phyloP scores from a whole-genome alignment of 2,113 vertebrate species.

The Esox niger region DNA sequence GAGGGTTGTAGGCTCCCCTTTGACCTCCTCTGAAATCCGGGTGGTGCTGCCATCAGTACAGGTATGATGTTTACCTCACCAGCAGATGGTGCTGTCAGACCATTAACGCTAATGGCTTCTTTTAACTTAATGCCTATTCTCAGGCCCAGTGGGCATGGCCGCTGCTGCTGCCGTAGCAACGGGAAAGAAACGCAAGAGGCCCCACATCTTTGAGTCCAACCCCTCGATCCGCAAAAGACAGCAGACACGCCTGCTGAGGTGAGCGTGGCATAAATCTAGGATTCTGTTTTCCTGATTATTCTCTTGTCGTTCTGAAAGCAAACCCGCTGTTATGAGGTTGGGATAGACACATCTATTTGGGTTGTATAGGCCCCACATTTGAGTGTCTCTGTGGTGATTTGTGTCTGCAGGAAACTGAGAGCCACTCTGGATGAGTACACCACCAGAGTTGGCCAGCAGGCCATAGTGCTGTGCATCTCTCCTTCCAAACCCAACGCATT shows the following conservation, averaged over 20 bases:
- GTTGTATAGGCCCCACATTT: neutral
- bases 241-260: conserved; percentile 95
- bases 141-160: conserved; percentile 97
- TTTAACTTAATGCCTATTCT: conserved; percentile 26
- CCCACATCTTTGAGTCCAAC: conserved; percentile 97
- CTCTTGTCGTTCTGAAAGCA: neutral
- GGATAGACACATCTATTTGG: neutral
- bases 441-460: conserved; percentile 95
- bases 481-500: conserved; percentile 97
- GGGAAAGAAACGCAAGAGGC: conserved; percentile 93
- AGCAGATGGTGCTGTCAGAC: conserved; percentile 66
- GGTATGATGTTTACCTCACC: conserved; percentile 36
- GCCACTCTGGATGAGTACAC: conserved; percentile 97
- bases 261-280: conserved; percentile 30
- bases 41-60: no score
- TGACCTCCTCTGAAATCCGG: no score
- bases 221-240: conserved; percentile 96
- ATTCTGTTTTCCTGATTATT: neutral
- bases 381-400: neutral
- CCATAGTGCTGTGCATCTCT: conserved; percentile 95
- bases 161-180: conserved; percentile 96
- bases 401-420: conserved; percentile 84
- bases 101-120: neutral
- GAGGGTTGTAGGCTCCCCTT: no score
- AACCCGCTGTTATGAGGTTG: neutral